phyloP scores from a whole-genome alignment of 1,140 invertebrate genomes.

The Neodiprion lecontei region DNA sequence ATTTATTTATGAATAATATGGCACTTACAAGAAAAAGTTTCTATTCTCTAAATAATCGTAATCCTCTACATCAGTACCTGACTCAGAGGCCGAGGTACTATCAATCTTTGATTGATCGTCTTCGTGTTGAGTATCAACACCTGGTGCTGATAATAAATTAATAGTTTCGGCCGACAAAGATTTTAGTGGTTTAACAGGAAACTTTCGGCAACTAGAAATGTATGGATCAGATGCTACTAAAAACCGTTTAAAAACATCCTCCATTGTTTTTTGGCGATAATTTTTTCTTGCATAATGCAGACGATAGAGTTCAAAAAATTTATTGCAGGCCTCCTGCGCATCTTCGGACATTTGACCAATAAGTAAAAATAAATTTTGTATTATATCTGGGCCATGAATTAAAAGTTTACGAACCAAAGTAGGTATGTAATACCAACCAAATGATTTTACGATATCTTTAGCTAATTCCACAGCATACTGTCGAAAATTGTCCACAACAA shows the following conservation, averaged over 20 bases:
- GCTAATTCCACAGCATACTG: conserved; percentile 34
- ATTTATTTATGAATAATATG: no score
- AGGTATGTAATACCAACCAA: conserved; percentile 45
- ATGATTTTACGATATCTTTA: conserved; percentile 33
- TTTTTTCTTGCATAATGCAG: conserved; percentile 33
- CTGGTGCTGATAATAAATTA: conserved; percentile 9
- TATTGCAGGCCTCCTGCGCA: conserved; percentile 45
- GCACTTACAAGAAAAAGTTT: no score
- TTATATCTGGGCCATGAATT: conserved; percentile 39
- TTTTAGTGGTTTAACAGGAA: neutral
- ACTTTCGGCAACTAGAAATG: conserved; percentile 14
- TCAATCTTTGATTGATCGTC: no score
- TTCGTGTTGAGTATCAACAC: neutral
- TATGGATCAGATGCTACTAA: conserved; percentile 18
- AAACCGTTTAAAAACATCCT: conserved; percentile 23
- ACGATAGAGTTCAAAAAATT: conserved; percentile 39
- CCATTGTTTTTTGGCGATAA: conserved; percentile 21
- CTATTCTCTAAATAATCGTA: no score
- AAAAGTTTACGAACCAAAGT: conserved; percentile 41
- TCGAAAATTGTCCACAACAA: conserved; percentile 27
- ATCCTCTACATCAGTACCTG: no score
- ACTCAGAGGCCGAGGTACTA: no score
- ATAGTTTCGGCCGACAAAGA: conserved; percentile 7
- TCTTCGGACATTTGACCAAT: conserved; percentile 51
- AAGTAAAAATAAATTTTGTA: conserved; percentile 37